These are phyloP conservation scores for Petrophora chlorosata DNA, from an alignment of 2,888 invertebrate species.

Conservation along the genomic window DNA sequence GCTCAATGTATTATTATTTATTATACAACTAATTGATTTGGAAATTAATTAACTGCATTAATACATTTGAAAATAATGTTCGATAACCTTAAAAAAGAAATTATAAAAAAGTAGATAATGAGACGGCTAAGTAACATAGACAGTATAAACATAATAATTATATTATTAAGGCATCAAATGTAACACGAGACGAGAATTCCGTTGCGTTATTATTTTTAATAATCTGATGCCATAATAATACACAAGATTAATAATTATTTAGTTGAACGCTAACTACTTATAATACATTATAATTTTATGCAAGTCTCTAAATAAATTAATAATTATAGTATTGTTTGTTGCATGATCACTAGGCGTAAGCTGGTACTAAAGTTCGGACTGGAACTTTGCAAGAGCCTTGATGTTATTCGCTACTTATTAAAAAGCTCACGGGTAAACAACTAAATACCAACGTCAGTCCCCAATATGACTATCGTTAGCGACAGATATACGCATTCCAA, in stretches of 20 bases:
- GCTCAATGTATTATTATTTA: constrained; percentile 5
- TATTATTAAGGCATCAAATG: constrained; percentile 30
- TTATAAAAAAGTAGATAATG: constrained; percentile 13
- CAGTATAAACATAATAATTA: constrained; percentile 27
- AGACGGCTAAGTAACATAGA: constrained; percentile 23
- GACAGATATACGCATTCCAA: too few relatives aligned
- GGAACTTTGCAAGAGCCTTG: not conserved
- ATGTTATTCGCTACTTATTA: not conserved
- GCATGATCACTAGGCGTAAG: constrained; percentile 33
- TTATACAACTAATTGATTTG: constrained; percentile 10
- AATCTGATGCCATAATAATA: constrained; percentile 39
- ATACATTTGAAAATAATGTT: constrained; percentile 10
- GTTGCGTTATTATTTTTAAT: constrained; percentile 3
- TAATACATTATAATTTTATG: constrained; percentile 71
- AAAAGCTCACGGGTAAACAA: not conserved
- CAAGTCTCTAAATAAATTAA: constrained; percentile 67
- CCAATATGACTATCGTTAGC: too few relatives aligned
- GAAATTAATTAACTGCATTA: constrained; percentile 6
- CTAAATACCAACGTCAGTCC: too few relatives aligned
- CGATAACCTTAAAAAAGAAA: constrained; percentile 13
- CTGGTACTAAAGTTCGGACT: constrained; percentile 14
- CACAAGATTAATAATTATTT: constrained; percentile 49
- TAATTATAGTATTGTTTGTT: constrained; percentile 35
- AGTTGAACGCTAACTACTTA: constrained; percentile 78
- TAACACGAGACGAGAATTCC: constrained; percentile 19